Evolutionary conservation across 2,113 vertebrate genomes (phyloP), one percentile per base, ranked within the genome.

Genomic region (Microtus pennsylvanicus): DNA sequence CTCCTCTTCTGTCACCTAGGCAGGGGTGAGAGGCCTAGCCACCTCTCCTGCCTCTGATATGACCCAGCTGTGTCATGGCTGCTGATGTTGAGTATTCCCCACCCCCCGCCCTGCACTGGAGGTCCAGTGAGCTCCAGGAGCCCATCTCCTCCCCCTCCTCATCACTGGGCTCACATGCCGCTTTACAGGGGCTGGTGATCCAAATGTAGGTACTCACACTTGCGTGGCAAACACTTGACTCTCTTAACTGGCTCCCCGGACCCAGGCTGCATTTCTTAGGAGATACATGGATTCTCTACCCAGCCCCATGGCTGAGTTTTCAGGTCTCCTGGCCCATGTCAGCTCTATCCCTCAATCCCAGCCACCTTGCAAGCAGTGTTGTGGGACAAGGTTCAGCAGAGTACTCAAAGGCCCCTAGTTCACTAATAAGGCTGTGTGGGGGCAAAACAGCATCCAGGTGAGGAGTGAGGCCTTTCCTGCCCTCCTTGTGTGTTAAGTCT

Each of bases 401-500:
- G 35, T n/a, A 16, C 33, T 83, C 47, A 19, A 38, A 94, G 58
- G 80, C 33, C 58, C 3, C 35, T 47, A 47, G 74, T 38, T 50
- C 75, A 16, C 30, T 72, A 47, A 70, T 67, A 47, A 70, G 21
- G 45, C 26, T 14, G 81, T 13, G 1, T 0, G 28, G 19, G 28
- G 30, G n/a, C 16, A 26, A 45, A 63, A 35, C 47, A 35, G 0
- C 3, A 2, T 30, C 69, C 42, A 1, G 3, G 42, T 1, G 22
- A 65, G 67, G 9, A 42, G 65, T 13, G 10, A 3, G 0, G 16
- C 42, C 75, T 78, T 55, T 50, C 58, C 55, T 16, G 35, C 6
- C 19, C 38, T 12, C 5, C 14, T 21, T 7, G 26, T 0, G 2
- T 45, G 2, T 7, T 42, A 26, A 26, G 0, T 63, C 47, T 9